phyloP scores from a whole-genome alignment of 2,797 vertebrate species.

The Echeneis naucrates region DNA sequence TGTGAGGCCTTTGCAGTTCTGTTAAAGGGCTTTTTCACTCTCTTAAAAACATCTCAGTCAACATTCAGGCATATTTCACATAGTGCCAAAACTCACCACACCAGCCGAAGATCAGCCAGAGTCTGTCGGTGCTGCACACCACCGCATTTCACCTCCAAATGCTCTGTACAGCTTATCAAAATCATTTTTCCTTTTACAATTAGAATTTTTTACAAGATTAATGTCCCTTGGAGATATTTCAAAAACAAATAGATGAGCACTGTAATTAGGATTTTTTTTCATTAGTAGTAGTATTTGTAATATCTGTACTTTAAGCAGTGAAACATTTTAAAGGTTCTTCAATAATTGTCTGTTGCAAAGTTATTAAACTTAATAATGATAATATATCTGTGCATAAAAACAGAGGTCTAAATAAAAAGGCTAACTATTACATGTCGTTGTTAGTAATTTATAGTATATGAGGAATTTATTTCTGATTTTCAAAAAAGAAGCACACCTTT shows the following conservation, averaged over 20 bases:
- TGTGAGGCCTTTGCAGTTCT: constrained; percentile 13
- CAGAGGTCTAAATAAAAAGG: neutral
- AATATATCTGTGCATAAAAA: neutral
- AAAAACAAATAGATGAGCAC: too few relatives aligned
- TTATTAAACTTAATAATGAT: neutral
- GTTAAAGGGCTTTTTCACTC: constrained; percentile 53
- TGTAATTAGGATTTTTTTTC: too few relatives aligned
- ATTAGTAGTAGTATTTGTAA: too few relatives aligned
- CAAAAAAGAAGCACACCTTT: neutral
- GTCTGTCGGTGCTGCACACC: neutral
- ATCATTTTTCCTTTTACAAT: too few relatives aligned
- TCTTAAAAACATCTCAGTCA: constrained; percentile 75
- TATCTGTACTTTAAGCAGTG: neutral
- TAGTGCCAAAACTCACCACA: constrained; percentile 67
- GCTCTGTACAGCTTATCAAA: too few relatives aligned
- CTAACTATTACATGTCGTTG: neutral
- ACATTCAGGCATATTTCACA: constrained; percentile 78
- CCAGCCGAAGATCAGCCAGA: constrained; percentile 30
- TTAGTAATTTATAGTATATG: neutral
- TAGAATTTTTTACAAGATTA: too few relatives aligned
- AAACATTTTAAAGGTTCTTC: too few relatives aligned
- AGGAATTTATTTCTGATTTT: neutral
- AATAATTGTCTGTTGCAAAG: too few relatives aligned
- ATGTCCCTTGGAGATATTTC: too few relatives aligned
- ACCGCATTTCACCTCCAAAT: too few relatives aligned